These are phyloP conservation scores for Enteromius trimaculatus DNA, from an alignment of 2,797 vertebrate genomes.

Conservation along the genomic window DNA sequence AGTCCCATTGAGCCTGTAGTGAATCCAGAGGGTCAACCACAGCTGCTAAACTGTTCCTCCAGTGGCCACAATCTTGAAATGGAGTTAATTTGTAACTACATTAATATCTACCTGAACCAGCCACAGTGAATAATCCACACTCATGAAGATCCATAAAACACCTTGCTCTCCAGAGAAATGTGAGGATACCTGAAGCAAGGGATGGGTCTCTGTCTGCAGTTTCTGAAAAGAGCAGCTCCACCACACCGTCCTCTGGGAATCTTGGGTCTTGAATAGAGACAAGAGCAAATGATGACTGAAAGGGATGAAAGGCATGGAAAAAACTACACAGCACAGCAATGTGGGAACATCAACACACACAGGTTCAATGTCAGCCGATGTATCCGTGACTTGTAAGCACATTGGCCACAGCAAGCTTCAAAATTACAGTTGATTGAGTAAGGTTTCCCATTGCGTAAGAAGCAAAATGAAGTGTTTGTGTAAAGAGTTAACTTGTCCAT, in stretches of 20 bases:
- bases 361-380: slow-evolving; percentile 11
- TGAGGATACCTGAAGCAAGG: slow-evolving; percentile 58
- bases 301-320: not conserved
- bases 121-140: not conserved
- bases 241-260: slow-evolving; percentile 85
- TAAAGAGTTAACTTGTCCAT: not conserved
- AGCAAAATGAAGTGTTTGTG: not conserved
- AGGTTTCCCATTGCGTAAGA: not conserved
- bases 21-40: slow-evolving; percentile 84
- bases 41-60: slow-evolving; percentile 77
- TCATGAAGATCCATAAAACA: not conserved
- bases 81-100: not conserved
- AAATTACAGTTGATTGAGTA: not conserved
- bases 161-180: not conserved
- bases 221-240: slow-evolving; percentile 87
- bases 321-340: not conserved
- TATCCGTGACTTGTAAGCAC: not conserved
- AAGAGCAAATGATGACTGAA: not conserved
- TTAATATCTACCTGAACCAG: not conserved
- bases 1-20: slow-evolving; percentile 83
- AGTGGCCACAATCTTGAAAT: slow-evolving; percentile 77
- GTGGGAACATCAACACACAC: slow-evolving; percentile 34
- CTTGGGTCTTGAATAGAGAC: slow-evolving; percentile 78
- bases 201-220: slow-evolving; percentile 83
- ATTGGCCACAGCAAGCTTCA: not conserved